Base-by-base conservation (phyloP, 2,888 invertebrate genomes). In the Tenthredo notha region DNA sequence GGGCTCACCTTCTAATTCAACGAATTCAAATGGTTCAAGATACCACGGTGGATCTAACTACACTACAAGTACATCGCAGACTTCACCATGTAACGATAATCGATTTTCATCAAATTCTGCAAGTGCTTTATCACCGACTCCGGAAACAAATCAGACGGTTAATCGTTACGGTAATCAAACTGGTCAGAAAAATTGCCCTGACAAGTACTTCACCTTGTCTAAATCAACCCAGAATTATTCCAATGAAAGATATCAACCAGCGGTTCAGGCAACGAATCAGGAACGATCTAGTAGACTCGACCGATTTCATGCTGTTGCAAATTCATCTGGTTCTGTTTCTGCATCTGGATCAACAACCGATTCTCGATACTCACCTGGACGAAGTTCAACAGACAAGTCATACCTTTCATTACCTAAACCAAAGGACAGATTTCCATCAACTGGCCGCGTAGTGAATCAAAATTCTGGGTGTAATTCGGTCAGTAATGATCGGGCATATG, bases 321-420 rank as follows among this genome's bases (percentile, higher is more conserved):
- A 77, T 10, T 54, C 77, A 0, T 25, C 77, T 1, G 33, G 15
- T 77, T 77, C 77, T 29, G 54, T 29, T 15, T 80, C 61, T 37
- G 40, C 15, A 7, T 80, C 61, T 1, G 61, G 61, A 37, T 84
- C 89, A 83, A 77, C 88, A 85, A 67, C 90, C 82, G 93, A 93
- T 82, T 50, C 80, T 29, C 90, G 92, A 37, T 93, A 92, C 87
- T 92, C 92, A 43, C 92, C 92, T 4, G 92, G 90, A 0, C 90
- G 92, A 6, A 85, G 85, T 40, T 87, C 85, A 77, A 87, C 90
- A 37, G 93, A 93, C 84, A 93, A 93, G 87, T 93, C 92, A 85
- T 89, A 92, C 25, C 37, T 54, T 50, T 93, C 93, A 0, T 85
- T 93, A 58, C 92, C 93, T 4, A 93, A 93, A 86, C 91, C 92